These are phyloP conservation scores for Anguilla megastoma DNA, from an alignment of 2,797 vertebrate genomes.

Conservation along the genomic window DNA sequence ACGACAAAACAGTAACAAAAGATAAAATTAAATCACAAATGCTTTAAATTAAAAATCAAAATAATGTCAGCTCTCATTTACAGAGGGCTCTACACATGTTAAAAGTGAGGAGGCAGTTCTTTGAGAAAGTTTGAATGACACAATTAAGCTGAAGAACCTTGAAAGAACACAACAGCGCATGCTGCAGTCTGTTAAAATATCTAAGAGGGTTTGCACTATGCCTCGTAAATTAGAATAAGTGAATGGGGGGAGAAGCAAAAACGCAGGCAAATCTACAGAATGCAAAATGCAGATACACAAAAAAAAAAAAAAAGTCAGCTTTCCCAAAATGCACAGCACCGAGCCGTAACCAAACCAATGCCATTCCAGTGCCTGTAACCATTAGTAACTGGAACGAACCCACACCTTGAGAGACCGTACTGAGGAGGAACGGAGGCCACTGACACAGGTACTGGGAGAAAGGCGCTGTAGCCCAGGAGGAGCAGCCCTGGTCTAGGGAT, in stretches of 20 bases:
- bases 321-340: background rate
- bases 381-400: background rate
- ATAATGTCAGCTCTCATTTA: slow-evolving; percentile 15
- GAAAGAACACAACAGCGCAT: background rate
- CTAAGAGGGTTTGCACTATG: background rate
- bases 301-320: background rate
- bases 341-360: background rate
- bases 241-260: background rate
- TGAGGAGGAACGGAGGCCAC: background rate
- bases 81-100: background rate
- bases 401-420: background rate
- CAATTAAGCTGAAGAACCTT: background rate
- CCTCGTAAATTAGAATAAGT: background rate
- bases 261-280: background rate
- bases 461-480: background rate
- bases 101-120: background rate
- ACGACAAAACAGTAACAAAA: slow-evolving; percentile 51
- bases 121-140: background rate
- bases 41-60: slow-evolving; percentile 48
- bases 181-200: background rate
- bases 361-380: background rate
- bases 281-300: background rate
- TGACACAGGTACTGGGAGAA: slow-evolving; percentile 3
- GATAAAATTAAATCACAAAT: slow-evolving; percentile 28
- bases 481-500: background rate